Conservation (phyloP, 1,140 invertebrate genomes). For the Rhagoletis pomonella region DNA sequence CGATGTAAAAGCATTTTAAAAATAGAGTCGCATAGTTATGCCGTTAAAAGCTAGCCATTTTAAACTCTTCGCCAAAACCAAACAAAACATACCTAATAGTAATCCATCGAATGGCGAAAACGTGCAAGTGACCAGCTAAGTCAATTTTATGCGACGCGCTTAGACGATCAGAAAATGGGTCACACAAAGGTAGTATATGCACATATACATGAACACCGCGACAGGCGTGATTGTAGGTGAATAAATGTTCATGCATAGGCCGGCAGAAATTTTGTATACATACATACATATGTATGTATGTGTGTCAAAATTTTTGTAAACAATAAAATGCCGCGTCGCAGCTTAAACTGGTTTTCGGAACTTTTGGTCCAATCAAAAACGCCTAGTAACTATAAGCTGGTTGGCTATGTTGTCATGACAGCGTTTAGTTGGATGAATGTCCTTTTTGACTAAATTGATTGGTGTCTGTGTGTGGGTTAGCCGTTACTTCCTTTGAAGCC, state of each 20-base stretch:
- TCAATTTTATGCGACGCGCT: constrained; percentile 16
- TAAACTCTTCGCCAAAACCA: background rate
- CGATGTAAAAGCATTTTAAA: constrained; percentile 33
- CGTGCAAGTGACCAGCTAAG: constrained; percentile 7
- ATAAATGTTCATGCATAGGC: background rate
- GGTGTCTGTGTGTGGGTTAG: background rate
- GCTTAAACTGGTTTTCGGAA: background rate
- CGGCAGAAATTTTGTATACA: background rate
- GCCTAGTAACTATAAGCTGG: background rate
- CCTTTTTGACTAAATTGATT: constrained; percentile 40
- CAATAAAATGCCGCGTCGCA: constrained; percentile 24
- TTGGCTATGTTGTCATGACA: background rate
- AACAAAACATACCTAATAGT: background rate
- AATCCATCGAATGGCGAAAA: constrained; percentile 25
- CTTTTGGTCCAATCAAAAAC: background rate
- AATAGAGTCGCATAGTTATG: constrained; percentile 24
- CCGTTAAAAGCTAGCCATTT: background rate
- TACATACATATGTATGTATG: background rate
- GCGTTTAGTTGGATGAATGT: constrained; percentile 24
- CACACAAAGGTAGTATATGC: background rate
- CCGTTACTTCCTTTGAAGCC: no score
- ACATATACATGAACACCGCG: background rate
- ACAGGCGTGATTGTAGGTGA: background rate
- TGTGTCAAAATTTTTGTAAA: background rate
- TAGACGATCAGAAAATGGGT: constrained; percentile 14